phyloP scores from a whole-genome alignment of 2,113 vertebrate species.

The Leptodactylus fuscus region DNA sequence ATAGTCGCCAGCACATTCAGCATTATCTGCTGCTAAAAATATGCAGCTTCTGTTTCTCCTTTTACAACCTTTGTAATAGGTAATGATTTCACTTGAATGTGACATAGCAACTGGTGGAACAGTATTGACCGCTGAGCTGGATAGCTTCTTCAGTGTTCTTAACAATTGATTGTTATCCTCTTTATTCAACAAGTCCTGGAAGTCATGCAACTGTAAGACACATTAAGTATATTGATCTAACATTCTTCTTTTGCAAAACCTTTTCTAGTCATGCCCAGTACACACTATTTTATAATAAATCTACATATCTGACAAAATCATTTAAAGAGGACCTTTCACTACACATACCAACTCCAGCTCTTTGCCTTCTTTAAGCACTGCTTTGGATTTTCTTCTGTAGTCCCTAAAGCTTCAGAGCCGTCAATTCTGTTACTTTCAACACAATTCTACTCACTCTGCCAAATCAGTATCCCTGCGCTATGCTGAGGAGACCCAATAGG shows the following conservation, averaged over 20 bases:
- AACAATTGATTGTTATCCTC: slow-evolving; percentile 70
- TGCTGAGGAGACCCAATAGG: no score
- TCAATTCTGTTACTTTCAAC: no score
- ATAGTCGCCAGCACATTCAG: not conserved
- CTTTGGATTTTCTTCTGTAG: no score
- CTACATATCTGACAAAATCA: no score
- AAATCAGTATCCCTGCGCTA: no score
- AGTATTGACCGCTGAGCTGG: slow-evolving; percentile 66
- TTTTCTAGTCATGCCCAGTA: no score
- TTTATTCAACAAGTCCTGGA: slow-evolving; percentile 67
- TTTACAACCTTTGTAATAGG: slow-evolving; percentile 61
- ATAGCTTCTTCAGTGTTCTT: slow-evolving; percentile 66
- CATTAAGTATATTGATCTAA: slow-evolving; percentile 77
- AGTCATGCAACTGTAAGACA: slow-evolving; percentile 69
- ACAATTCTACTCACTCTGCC: no score
- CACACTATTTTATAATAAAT: no score
- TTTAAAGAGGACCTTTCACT: no score
- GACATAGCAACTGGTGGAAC: slow-evolving; percentile 64
- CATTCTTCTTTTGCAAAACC: slow-evolving; percentile 68
- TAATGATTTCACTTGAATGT: slow-evolving; percentile 67
- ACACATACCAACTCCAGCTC: no score
- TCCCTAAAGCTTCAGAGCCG: no score
- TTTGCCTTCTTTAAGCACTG: no score
- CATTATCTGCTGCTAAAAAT: slow-evolving; percentile 21
- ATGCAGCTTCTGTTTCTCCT: slow-evolving; percentile 35